Evolutionary conservation across 2,113 vertebrate species (phyloP).

Genomic region (Syrmaticus mikado): DNA sequence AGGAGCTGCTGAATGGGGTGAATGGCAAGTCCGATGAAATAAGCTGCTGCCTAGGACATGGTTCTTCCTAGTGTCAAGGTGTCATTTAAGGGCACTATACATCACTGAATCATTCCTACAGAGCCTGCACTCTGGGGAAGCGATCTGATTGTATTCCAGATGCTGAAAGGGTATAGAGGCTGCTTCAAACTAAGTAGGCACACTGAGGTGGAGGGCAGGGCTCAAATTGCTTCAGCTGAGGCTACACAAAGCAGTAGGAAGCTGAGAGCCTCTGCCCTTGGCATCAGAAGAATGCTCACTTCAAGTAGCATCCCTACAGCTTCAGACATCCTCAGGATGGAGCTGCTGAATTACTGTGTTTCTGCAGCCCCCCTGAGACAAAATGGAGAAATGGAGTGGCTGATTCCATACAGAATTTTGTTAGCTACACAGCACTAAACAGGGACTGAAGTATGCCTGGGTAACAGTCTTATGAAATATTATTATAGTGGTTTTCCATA

Average conservation of each 20-base stretch:
- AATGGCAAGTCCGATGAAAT: not conserved
- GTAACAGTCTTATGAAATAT: not conserved
- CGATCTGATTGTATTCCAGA: not conserved
- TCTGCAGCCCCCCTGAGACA: not conserved
- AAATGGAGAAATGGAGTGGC: not conserved
- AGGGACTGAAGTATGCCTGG: not conserved
- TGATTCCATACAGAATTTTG: not conserved
- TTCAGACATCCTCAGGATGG: constrained; percentile 18
- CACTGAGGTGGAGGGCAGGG: not conserved
- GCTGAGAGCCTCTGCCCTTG: not conserved
- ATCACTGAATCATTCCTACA: not conserved
- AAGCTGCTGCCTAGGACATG: not conserved
- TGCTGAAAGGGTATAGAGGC: not conserved
- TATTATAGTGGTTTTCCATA: not conserved
- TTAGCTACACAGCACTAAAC: not conserved
- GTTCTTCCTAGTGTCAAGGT: not conserved
- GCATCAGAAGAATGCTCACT: not conserved
- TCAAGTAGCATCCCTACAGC: not conserved
- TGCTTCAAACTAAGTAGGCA: not conserved
- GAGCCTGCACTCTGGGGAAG: not conserved
- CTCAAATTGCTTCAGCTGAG: not conserved
- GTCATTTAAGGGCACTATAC: not conserved
- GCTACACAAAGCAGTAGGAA: not conserved
- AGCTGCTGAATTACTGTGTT: constrained; percentile 27
- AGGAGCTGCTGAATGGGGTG: not conserved